Evolutionary conservation across 1,140 invertebrate genomes (phyloP), one percentile per base, ranked within the genome.

Genomic region (Trichonephila inaurata): DNA sequence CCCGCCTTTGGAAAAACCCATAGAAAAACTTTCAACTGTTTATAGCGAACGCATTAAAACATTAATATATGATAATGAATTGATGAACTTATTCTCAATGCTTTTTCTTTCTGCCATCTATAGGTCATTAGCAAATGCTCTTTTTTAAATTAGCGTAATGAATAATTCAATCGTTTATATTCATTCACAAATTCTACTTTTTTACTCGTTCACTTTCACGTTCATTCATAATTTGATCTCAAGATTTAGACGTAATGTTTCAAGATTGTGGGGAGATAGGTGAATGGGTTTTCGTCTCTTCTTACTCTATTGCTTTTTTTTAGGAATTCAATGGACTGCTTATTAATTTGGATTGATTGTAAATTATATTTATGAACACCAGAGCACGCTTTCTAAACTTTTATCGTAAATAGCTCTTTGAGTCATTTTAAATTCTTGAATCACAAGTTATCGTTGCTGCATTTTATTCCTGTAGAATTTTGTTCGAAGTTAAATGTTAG

Each of bases 11-110:
- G 62, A 64, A 64, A 64, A 64, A 64, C 62, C 62, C 62, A 64
- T 64, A 64, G 18, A 40, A 77, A n/a, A 77, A 77, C 24, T 77
- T 77, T 77, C 18, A 44, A 24, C 83, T 6, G 21, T 85, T 61
- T 85, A 8, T 28, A 24, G 83, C 51, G 58, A 85, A 85, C 24
- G 24, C 58, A 85, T 85, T 85, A 85, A 85, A 60, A 85, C 51
- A 72, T 91, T 91, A 77, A 83, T 83, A 58, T 91, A 91, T 91
- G 89, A 62, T 91, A 91, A 91, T 91, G 89, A 91, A 91, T 28
- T 58, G 28, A 91, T 91, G 89, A 91, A 82, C 51, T 77, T 89
- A 82, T 82, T 40, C 89, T 82, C 72, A 6, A 33, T 18, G 24
- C 33, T 82, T 61, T 91, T 82, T 66, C 87, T 69, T 33, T 33